These are phyloP conservation scores for Poecilia latipinna DNA, from an alignment of 2,113 vertebrate species.

Conservation along the genomic window DNA sequence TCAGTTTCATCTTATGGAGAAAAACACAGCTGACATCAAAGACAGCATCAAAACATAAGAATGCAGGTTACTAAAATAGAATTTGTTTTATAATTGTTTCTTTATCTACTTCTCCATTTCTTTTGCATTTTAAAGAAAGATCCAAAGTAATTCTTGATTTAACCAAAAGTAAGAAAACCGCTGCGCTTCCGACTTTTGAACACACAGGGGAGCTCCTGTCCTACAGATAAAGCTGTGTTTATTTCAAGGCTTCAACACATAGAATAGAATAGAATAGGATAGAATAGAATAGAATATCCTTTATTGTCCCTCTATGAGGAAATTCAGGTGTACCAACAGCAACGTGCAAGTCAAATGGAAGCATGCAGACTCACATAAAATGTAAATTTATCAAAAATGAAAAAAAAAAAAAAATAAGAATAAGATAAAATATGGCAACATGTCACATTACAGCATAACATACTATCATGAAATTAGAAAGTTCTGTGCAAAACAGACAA, in stretches of 20 bases:
- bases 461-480: not conserved
- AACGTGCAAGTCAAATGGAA: no score
- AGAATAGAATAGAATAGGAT: not conserved
- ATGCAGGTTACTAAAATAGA: not conserved
- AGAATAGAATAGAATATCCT: not conserved
- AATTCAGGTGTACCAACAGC: no score
- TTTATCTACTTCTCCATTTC: not conserved
- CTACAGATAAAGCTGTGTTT: constrained; percentile 30
- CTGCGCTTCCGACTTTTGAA: constrained; percentile 23
- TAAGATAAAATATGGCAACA: not conserved
- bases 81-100: not conserved
- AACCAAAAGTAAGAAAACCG: not conserved
- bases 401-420: no score
- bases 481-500: not conserved
- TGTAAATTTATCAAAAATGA: not conserved
- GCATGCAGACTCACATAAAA: not conserved
- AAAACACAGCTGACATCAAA: not conserved
- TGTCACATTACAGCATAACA: not conserved
- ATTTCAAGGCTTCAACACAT: not conserved
- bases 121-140: not conserved
- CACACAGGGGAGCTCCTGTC: constrained; percentile 69
- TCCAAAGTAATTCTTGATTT: not conserved
- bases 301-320: no score
- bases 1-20: not conserved
- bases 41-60: not conserved